These are phyloP conservation scores for Brachyrhaphis roseni DNA, from an alignment of 2,797 vertebrate genomes.

Conservation along the genomic window DNA sequence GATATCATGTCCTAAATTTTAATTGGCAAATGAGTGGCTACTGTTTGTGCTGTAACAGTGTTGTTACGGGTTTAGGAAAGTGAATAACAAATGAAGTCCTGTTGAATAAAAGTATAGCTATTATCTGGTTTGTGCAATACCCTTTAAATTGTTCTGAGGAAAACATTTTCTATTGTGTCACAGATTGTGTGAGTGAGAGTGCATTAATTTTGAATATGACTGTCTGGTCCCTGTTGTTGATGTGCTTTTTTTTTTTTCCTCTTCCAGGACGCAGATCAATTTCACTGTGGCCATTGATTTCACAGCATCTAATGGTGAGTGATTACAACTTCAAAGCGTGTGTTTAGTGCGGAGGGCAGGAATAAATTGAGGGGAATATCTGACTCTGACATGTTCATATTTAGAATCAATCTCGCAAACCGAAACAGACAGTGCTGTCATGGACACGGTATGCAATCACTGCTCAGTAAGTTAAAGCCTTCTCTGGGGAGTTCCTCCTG, in stretches of 20 bases:
- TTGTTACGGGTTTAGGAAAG: slow-evolving; percentile 7
- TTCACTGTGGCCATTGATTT: slow-evolving; percentile 98
- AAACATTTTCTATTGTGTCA: slow-evolving; percentile 2
- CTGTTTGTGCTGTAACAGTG: slow-evolving; percentile 2
- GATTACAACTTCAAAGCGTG: slow-evolving; percentile 45
- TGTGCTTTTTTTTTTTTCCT: slow-evolving; percentile 35
- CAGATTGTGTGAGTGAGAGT: slow-evolving; percentile 9
- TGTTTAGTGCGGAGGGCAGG: slow-evolving; percentile 2
- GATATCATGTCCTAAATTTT: slow-evolving; percentile 29
- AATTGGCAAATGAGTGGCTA: slow-evolving; percentile 13
- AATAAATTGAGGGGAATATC: slow-evolving; percentile 41
- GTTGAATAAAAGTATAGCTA: neutral
- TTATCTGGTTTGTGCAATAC: neutral
- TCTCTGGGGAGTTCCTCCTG: slow-evolving; percentile 6
- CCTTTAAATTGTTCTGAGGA: neutral
- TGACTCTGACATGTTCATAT: slow-evolving; percentile 40
- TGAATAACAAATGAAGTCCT: slow-evolving; percentile 19
- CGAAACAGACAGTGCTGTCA: neutral
- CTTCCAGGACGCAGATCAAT: slow-evolving; percentile 93
- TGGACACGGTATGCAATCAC: slow-evolving; percentile 18
- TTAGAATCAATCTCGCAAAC: slow-evolving; percentile 45
- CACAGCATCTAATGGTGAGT: slow-evolving; percentile 96
- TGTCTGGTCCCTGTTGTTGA: slow-evolving; percentile 33
- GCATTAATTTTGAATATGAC: slow-evolving; percentile 29
- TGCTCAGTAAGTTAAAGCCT: slow-evolving; percentile 17